Percentiles rank a stretch among this genome's conserved stretches.
phyloP scores from a whole-genome alignment of 1,140 invertebrate species.

The Tetranychus cinnabarinus region DNA sequence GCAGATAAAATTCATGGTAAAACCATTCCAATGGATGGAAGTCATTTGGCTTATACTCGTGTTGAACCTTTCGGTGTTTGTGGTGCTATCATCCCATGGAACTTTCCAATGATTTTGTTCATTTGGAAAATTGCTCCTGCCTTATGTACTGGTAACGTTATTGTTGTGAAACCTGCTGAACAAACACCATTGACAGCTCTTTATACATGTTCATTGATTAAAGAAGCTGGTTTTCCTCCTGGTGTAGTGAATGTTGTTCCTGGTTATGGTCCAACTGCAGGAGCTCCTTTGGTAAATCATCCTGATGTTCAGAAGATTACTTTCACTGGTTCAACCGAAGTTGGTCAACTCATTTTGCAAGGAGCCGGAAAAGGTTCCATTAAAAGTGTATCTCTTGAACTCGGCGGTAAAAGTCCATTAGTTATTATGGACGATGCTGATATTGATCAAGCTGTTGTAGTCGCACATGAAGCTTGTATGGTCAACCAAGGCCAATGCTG shows the following conservation, averaged over 20 bases:
- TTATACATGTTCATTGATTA: conserved; percentile 22
- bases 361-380: conserved; percentile 48
- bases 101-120: conserved; percentile 30
- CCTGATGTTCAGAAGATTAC: conserved; percentile 47
- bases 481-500: conserved; percentile 51
- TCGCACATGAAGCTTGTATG: conserved; percentile 52
- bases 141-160: conserved; percentile 28
- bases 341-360: conserved; percentile 45
- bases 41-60: conserved; percentile 26
- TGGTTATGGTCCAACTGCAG: conserved; percentile 10
- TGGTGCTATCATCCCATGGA: conserved; percentile 31
- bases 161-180: conserved; percentile 29
- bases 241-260: conserved; percentile 26
- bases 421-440: conserved; percentile 18
- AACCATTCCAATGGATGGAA: conserved; percentile 18
- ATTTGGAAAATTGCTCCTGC: conserved; percentile 24
- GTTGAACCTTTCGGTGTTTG: conserved; percentile 29
- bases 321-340: conserved; percentile 47
- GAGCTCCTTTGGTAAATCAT: conserved; percentile 4
- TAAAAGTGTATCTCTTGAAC: conserved; percentile 60
- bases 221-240: conserved; percentile 14
- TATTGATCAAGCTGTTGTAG: conserved; percentile 48
- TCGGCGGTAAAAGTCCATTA: conserved; percentile 49
- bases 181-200: conserved; percentile 30
- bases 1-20: conserved; percentile 40